These are phyloP conservation scores for Cheilosia vulpina DNA, from an alignment of 2,888 invertebrate species.

Conservation along the genomic window DNA sequence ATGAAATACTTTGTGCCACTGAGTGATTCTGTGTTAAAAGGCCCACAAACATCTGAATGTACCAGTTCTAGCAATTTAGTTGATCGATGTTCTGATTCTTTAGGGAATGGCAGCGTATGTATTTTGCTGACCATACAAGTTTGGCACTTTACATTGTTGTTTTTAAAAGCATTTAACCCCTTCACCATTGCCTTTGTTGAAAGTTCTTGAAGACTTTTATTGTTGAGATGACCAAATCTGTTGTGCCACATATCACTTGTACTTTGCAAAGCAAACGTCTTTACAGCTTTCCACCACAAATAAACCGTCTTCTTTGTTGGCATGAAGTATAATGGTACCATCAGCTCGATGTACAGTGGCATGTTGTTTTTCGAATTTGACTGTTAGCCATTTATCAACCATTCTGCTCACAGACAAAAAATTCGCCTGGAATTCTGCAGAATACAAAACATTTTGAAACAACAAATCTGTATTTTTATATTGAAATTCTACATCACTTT, in stretches of 20 bases:
- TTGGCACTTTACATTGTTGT: slow-evolving; percentile 16
- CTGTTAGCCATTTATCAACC: slow-evolving; percentile 67
- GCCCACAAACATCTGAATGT: slow-evolving; percentile 71
- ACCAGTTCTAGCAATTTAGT: slow-evolving; percentile 46
- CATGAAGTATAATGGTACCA: slow-evolving; percentile 33
- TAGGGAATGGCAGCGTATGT: slow-evolving; percentile 50
- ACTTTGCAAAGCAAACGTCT: slow-evolving; percentile 28
- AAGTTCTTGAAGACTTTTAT: slow-evolving; percentile 51
- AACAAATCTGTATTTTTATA: slow-evolving; percentile 61
- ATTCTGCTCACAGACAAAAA: slow-evolving; percentile 70
- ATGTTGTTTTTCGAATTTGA: slow-evolving; percentile 50
- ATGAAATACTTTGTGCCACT: slow-evolving; percentile 70
- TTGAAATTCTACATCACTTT: slow-evolving; percentile 65
- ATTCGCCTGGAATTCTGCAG: slow-evolving; percentile 60
- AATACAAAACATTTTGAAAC: slow-evolving; percentile 68
- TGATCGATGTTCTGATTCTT: slow-evolving; percentile 40
- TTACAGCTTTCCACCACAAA: slow-evolving; percentile 23
- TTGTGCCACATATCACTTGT: slow-evolving; percentile 47
- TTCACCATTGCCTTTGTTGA: slow-evolving; percentile 59
- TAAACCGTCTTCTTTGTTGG: slow-evolving; percentile 19
- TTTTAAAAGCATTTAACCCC: slow-evolving; percentile 29
- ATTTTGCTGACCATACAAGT: slow-evolving; percentile 58
- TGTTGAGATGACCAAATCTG: slow-evolving; percentile 66
- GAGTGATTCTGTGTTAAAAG: slow-evolving; percentile 56
- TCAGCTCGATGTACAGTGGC: slow-evolving; percentile 42